Evolutionary conservation across 1,140 invertebrate species (phyloP), one percentile per base, ranked within the genome.

Genomic region (Megathymus violae): DNA sequence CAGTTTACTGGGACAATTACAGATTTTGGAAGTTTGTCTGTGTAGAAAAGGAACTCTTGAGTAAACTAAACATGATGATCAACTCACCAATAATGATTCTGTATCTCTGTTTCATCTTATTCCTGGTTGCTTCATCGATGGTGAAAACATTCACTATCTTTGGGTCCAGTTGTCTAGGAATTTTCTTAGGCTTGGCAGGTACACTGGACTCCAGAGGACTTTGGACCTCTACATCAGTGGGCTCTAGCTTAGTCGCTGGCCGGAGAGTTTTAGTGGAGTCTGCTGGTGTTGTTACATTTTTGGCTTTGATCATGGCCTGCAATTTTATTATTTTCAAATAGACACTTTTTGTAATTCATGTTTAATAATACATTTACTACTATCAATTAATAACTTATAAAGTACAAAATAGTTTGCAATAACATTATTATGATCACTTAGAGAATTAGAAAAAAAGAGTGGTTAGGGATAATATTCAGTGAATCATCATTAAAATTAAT

Each of bases 41-140:
- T n/a, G n/a, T n/a, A n/a, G n/a, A n/a, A n/a, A n/a, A n/a, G n/a
- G n/a, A n/a, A n/a, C n/a, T n/a, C n/a, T n/a, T n/a, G n/a, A n/a
- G n/a, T n/a, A n/a, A n/a, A n/a, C n/a, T n/a, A n/a, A 22, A 22
- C 5, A 22, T 91, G 15, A 46, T 4, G 34, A 54, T 9, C 7
- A 13, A 47, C 69, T 83, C 44, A 91, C 90, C 90, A 46, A 92
- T 89, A 62, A 92, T 85, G 48, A 92, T 81, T 56, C 89, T 78
- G 58, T 87, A 91, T 38, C 88, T 71, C 56, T 90, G 75, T 47
- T 91, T 92, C 69, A 81, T 82, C 58, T 90, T 82, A 59, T 91
- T 92, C 54, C 89, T 84, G 0, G 78, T 87, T 13, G 71, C 67
- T 31, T 84, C 79, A 38, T 87, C 83, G 7, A 92, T 48, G 0